Percentiles rank a stretch among this genome's conserved stretches.
Evolutionary conservation across 2,888 invertebrate species (phyloP).

Genomic region (Hipparchia semele): DNA sequence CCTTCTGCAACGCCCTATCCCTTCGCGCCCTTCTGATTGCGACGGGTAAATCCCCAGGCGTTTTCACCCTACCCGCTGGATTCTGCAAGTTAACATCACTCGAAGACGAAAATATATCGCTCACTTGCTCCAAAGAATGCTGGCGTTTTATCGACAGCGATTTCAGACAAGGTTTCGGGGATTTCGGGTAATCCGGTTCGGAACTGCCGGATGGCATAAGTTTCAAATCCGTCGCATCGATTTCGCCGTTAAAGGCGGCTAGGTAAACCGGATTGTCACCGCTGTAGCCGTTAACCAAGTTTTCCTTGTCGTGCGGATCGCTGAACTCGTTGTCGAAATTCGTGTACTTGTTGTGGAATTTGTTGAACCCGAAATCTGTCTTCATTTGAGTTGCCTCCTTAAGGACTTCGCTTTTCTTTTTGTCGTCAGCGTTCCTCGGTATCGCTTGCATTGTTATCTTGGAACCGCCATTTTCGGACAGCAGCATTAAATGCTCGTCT

Average conservation of each 20-base stretch:
- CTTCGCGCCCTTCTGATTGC: constrained; percentile 88
- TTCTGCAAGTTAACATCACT: constrained; percentile 87
- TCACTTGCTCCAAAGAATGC: constrained; percentile 89
- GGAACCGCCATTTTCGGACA: constrained; percentile 74
- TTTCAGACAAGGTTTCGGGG: constrained; percentile 63
- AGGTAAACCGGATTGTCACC: constrained; percentile 75
- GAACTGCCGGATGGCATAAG: constrained; percentile 39
- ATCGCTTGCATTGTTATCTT: constrained; percentile 77
- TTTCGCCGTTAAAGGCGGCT: constrained; percentile 72
- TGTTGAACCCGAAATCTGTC: constrained; percentile 67
- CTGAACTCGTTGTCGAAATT: constrained; percentile 78
- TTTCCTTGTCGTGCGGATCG: constrained; percentile 76
- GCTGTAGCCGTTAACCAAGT: constrained; percentile 63
- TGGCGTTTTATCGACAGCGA: constrained; percentile 80
- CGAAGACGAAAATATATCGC: constrained; percentile 88
- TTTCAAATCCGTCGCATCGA: constrained; percentile 58
- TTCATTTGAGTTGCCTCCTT: constrained; percentile 71
- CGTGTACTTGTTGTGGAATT: constrained; percentile 69
- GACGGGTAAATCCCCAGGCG: constrained; percentile 91
- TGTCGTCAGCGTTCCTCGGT: constrained; percentile 55
- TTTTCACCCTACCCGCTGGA: constrained; percentile 90
- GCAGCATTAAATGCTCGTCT: constrained; percentile 75
- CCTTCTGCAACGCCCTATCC: constrained; percentile 81
- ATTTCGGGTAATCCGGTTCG: constrained; percentile 58
- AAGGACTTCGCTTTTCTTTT: constrained; percentile 64